phyloP scores from a whole-genome alignment of 2,113 vertebrate genomes.

The Brachyistius frenatus region DNA sequence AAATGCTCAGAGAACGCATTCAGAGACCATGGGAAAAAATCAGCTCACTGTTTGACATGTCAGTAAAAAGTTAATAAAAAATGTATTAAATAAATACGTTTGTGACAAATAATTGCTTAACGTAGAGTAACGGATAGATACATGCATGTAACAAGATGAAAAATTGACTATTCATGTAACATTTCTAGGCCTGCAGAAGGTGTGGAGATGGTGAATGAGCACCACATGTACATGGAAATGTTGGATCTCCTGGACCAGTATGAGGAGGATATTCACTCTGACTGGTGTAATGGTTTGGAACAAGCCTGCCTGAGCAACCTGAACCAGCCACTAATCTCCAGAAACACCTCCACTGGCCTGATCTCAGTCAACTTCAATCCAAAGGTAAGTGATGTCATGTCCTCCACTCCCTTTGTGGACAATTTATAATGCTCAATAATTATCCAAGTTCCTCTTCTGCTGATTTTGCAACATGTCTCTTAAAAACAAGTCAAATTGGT shows the following conservation, averaged over 20 bases:
- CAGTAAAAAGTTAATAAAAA: slow-evolving; percentile 62
- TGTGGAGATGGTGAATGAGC: slow-evolving; percentile 73
- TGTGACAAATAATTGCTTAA: too few relatives aligned
- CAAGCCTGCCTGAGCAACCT: slow-evolving; percentile 85
- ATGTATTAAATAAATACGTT: not conserved
- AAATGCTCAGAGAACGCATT: slow-evolving; percentile 83
- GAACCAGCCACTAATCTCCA: slow-evolving; percentile 83
- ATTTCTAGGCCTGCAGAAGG: slow-evolving; percentile 72
- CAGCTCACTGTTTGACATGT: slow-evolving; percentile 76
- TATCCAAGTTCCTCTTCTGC: not conserved
- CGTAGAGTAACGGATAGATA: not conserved
- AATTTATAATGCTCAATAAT: not conserved
- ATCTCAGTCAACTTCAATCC: slow-evolving; percentile 88
- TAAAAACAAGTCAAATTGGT: too few relatives aligned
- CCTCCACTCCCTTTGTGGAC: too few relatives aligned
- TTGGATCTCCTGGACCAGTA: slow-evolving; percentile 81
- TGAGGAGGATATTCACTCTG: slow-evolving; percentile 80
- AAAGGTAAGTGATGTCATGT: slow-evolving; percentile 71
- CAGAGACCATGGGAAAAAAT: slow-evolving; percentile 85
- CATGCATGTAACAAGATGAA: not conserved
- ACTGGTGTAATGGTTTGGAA: slow-evolving; percentile 84
- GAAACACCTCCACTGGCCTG: slow-evolving; percentile 76
- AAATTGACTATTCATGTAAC: not conserved
- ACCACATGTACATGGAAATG: slow-evolving; percentile 84
- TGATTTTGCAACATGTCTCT: too few relatives aligned